These are phyloP conservation scores for Plebejus melissa DNA, from an alignment of 2,888 invertebrate species.

Conservation along the genomic window DNA sequence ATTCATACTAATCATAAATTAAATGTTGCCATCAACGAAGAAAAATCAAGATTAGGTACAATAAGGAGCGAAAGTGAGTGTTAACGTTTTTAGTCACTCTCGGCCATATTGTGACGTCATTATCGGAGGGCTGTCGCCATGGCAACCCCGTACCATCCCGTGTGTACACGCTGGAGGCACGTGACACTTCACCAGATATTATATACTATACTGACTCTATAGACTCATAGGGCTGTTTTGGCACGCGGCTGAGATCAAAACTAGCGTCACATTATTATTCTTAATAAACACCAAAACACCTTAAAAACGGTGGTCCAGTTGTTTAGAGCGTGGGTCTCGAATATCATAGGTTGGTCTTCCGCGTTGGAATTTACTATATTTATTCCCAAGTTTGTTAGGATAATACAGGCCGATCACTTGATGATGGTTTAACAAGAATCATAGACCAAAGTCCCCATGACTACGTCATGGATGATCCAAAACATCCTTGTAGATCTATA, in stretches of 20 bases:
- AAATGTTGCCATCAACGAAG: no score
- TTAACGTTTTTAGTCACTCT: constrained; percentile 32
- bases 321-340: neutral
- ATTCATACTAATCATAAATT: no score
- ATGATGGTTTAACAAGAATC: no score
- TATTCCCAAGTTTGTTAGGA: no score
- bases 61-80: neutral
- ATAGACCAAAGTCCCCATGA: no score
- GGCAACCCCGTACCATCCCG: constrained; percentile 52
- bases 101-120: constrained; percentile 57
- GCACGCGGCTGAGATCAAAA: neutral
- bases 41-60: neutral
- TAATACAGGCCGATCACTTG: no score
- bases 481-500: neutral
- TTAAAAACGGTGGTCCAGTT: neutral
- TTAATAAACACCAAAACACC: neutral
- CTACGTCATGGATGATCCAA: neutral
- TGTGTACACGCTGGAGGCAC: constrained; percentile 55
- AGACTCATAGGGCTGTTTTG: neutral
- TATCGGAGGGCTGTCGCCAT: constrained; percentile 57
- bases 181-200: constrained; percentile 51
- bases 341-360: no score
- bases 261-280: no score
- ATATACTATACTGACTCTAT: constrained; percentile 61
- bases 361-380: no score